A percentile compares a stretch with the other conserved stretches of the same genome.
Conservation (phyloP, 2,797 vertebrate genomes). For the Gymnoscopelus microlampas region DNA sequence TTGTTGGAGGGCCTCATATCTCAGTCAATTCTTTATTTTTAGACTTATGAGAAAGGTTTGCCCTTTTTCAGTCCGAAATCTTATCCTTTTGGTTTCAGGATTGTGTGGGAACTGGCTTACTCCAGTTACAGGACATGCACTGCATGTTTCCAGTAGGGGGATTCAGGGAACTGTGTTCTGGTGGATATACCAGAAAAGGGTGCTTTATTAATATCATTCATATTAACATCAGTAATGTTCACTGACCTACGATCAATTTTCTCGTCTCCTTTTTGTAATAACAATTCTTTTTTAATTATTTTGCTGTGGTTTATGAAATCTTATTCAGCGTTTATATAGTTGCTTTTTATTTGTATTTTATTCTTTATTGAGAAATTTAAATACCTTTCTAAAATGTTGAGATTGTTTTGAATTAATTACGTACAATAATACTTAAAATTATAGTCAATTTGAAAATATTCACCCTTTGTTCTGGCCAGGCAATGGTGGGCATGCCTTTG, state of each 20-base stretch:
- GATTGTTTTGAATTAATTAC: background rate
- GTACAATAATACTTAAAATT: background rate
- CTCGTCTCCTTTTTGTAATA: no score
- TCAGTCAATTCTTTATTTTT: conserved; percentile 35
- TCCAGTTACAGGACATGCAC: conserved; percentile 4
- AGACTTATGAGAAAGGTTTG: conserved; percentile 14
- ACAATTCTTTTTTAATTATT: no score
- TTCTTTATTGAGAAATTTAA: background rate
- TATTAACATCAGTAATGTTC: no score
- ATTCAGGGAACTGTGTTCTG: conserved; percentile 26
- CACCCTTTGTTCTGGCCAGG: background rate
- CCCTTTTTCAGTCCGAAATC: conserved; percentile 31
- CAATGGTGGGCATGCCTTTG: conserved; percentile 33
- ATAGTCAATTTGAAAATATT: conserved; percentile 2
- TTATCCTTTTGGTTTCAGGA: conserved; percentile 22
- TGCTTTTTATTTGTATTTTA: background rate
- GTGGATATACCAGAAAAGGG: conserved; percentile 25
- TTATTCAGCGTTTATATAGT: background rate
- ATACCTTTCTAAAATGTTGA: no score
- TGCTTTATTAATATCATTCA: no score
- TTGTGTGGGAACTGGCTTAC: conserved; percentile 30
- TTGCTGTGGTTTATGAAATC: no score
- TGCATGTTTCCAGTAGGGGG: background rate
- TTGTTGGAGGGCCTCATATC: background rate
- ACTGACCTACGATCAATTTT: no score